Evolutionary conservation across 2,113 vertebrate species (phyloP).

Genomic region (Talpa occidentalis): DNA sequence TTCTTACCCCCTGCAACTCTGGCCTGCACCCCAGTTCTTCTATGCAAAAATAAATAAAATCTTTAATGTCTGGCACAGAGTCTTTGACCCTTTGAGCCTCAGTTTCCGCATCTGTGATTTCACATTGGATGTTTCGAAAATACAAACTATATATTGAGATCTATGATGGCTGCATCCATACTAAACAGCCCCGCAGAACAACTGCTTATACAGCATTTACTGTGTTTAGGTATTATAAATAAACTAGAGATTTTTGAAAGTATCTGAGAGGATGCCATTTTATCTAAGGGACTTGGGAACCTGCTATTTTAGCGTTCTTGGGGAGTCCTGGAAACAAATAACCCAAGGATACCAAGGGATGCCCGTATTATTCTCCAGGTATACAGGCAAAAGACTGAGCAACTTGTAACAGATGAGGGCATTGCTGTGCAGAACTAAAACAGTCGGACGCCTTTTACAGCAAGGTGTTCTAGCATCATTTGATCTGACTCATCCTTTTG

Average conservation of each 20-base stretch:
- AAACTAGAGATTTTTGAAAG: background rate
- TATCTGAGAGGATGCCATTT: background rate
- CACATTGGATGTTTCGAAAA: too few species aligned
- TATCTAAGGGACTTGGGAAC: background rate
- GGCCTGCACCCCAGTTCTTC: too few species aligned
- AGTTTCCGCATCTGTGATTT: too few species aligned
- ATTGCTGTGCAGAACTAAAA: background rate
- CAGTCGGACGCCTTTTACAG: background rate
- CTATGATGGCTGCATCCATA: too few species aligned
- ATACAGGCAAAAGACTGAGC: background rate
- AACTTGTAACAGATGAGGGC: background rate
- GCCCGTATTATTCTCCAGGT: background rate
- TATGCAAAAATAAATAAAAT: too few species aligned
- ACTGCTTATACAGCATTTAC: too few species aligned
- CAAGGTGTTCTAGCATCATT: background rate
- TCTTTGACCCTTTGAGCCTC: too few species aligned
- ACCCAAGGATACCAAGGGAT: background rate
- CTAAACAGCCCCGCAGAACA: too few species aligned
- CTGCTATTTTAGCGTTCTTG: background rate
- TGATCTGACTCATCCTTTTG: background rate
- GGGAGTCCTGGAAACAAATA: background rate
- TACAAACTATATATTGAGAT: too few species aligned
- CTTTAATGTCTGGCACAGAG: too few species aligned
- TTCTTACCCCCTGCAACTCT: too few species aligned
- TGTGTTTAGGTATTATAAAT: background rate